Conservation (phyloP, 2,113 vertebrate genomes). For the Tapirus terrestris region DNA sequence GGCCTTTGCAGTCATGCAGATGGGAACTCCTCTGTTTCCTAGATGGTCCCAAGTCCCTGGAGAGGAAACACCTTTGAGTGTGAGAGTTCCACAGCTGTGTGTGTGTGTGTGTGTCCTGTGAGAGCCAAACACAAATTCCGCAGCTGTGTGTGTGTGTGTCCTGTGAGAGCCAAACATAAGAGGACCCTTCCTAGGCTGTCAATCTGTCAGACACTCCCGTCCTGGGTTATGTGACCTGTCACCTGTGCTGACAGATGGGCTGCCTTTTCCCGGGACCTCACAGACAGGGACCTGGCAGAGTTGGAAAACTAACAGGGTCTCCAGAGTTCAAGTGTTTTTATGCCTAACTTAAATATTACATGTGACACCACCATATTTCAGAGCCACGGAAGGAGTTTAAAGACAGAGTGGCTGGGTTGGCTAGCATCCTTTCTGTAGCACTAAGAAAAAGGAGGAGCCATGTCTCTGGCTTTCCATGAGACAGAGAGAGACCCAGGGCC, state of each 20-base stretch:
- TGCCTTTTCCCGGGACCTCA: neutral
- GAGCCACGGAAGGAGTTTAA: neutral
- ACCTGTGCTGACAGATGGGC: neutral
- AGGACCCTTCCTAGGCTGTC: accelerated
- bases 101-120: too few relatives aligned
- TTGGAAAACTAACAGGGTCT: neutral
- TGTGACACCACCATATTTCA: neutral
- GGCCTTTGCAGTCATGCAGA: too few relatives aligned
- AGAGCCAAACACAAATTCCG: too few relatives aligned
- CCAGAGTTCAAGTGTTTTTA: neutral
- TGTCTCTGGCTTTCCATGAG: neutral
- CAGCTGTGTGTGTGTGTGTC: too few relatives aligned
- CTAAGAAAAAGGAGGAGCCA: neutral
- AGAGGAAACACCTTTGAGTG: neutral
- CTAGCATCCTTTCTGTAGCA: neutral
- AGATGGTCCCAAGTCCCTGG: neutral
- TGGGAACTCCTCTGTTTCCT: neutral
- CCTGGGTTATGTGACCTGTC: neutral
- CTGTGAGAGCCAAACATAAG: neutral
- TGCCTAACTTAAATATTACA: neutral
- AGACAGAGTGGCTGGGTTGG: neutral
- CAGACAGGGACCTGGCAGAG: neutral
- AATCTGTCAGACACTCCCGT: accelerated
- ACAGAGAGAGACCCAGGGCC: neutral
- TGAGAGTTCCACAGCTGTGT: neutral